Evolutionary conservation across 2,797 vertebrate genomes (phyloP), one percentile per base, ranked within the genome.

Genomic region (Aplochiton taeniatus): DNA sequence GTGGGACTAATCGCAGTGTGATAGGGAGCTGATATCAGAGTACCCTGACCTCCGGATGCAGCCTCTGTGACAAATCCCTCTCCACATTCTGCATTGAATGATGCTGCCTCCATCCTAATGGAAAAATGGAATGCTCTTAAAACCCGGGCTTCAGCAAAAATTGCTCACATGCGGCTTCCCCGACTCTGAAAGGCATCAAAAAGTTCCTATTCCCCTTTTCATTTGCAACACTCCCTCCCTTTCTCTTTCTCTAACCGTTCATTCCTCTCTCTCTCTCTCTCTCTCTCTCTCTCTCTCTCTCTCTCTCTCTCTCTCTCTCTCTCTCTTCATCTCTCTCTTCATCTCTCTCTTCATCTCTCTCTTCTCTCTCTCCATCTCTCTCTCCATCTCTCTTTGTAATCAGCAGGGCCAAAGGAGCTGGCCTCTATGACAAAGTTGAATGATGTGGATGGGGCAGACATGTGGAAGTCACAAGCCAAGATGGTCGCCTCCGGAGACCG

Each of bases 141-240:
- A 75, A 82, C 73, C 84, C 77, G 81, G 67, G 63, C 76, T 74
- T 63, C 17, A 58, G 65, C 45, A 80, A 77, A 79, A 86, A 87
- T 81, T 82, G 78, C 70, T 58, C 68, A 51, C 54, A 63, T 82
- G 81, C 76, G 73, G 61, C 68, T 72, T 85, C 63, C 66, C 76
- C 73, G 72, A 72, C 67, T 75, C 57, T 75, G 72, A 77, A 85
- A 85, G 68, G 56, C 71, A 84, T 88, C 78, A 75, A 65, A 66
- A 44, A 11, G 61, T 70, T 66, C 53, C 64, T 62, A 58, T 65
- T 57, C 51, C 74, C 63, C 55, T 18, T 50, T 31, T 59, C 73
- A 49, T 70, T 57, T 73, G 70, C 50, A 41, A 18, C 54, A 11
- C 18, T 41, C 18, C 4, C 59, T n/a, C 4, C n/a, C 50, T 16